Evolutionary conservation across 35 echinoderm and acorn worm genomes (phyloP), one percentile per base, ranked within the genome.

Genomic region (Stichopus chloronotus): DNA sequence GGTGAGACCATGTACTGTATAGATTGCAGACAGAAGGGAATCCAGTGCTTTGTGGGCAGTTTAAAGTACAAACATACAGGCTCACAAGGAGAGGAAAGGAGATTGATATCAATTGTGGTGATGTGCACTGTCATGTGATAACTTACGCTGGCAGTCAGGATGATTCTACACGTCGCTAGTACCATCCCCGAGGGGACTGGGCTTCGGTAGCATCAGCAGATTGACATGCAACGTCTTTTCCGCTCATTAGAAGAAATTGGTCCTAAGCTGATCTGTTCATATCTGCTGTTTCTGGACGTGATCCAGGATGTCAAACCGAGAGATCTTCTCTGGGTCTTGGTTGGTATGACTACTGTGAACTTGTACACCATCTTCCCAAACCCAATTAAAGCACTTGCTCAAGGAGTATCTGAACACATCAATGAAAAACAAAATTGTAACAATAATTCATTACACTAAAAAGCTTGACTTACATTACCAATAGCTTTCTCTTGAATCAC

Each of bases 321-420:
- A 95, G 9, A 99, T 61, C 65, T 99, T 99, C 52, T 92, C 60
- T 20, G 90, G 88, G 52, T 99, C 94, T 8, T 93, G 81, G 5
- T 87, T 65, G n/a, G 74, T 54, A 19, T 99, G 97, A 53, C 72
- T 79, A 54, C 87, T 87, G 78, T 99, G 97, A 55, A 99, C 74
- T 54, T 95, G 92, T 24, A 99, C 95, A 0, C 97, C 97, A 53
- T 99, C 97, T 16, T 96, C 97, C 97, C 97, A 99, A 12, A 86
- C 69, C 97, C 97, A 99, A 63, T 93, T 74, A 16, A 96, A 80
- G 59, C 95, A 80, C 55, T 93, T 95, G 58, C 58, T 63, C 11
- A 78, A 76, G 59, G 95, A 96, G 53, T 76, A 78, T 57, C 97
- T 99, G 83, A 88, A 92, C 81, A 78, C 52, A 63, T 8, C 52